Base-by-base conservation (phyloP, 2,797 vertebrate genomes). In the Muraenolepis orangiensis region DNA sequence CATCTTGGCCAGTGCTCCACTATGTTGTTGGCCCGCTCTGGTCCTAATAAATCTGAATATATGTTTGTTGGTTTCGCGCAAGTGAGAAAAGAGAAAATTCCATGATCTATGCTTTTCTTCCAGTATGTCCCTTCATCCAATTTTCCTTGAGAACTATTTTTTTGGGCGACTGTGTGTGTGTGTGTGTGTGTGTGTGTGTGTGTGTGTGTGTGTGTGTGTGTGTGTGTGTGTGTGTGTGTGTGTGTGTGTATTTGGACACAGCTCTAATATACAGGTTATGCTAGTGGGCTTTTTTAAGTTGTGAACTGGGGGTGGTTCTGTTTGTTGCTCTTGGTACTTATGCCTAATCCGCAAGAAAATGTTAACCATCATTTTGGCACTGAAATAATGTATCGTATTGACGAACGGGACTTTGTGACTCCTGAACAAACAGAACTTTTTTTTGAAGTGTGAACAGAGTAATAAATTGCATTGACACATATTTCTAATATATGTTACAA, bases 11-110 rank as follows among this genome's bases (percentile, higher is more conserved):
- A 74, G 28, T 8, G 26, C 75, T 20, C 4, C 76, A 84, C 78
- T 72, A 28, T 42, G 81, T 80, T 85, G 80, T 86, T 82, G 34
- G 42, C 76, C 76, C 77, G 30, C 78, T 73, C 79, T 80, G 70
- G 72, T 90, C 89, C 89, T 77, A 86, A 88, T 91, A 91, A 92
- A 93, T 91, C 89, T 85, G 88, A 89, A 90, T 87, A 89, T 91
- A 90, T 81, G 82, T 90, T 90, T 90, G 86, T 86, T 80, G 83
- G 83, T 91, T 90, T 93, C 88, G 89, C 89, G 88, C 85, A 68
- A 78, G 71, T 85, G 57, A 75, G 77, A 86, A 81, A 86, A 76
- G 69, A 90, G 87, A 84, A 91, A 92, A 91, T 91, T 90, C 86
- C 89, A 85, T 88, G 86, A 92, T 87, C 83, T 79, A 81, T 66